Conservation (phyloP, 2,797 vertebrate genomes). For the Sparidentex hasta region DNA sequence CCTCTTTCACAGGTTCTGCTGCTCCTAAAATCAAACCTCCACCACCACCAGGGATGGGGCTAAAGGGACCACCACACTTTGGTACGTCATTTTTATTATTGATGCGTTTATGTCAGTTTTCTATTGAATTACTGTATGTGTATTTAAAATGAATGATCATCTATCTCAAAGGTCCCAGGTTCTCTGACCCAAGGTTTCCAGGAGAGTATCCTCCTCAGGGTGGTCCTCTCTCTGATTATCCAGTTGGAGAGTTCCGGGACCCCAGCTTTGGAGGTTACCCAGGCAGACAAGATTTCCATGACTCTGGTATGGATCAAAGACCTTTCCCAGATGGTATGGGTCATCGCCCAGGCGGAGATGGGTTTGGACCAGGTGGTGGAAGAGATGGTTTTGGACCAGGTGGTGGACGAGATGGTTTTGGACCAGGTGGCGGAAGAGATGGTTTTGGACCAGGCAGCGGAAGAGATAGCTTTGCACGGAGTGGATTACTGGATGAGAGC, state of each 20-base stretch:
- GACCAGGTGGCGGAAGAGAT: slow-evolving; percentile 60
- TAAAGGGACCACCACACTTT: slow-evolving; percentile 59
- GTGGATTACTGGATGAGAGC: slow-evolving; percentile 48
- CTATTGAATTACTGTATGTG: background rate
- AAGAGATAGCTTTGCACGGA: slow-evolving; percentile 59
- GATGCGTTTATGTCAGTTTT: background rate
- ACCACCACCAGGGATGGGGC: slow-evolving; percentile 52
- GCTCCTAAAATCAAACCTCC: slow-evolving; percentile 64
- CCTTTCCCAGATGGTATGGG: slow-evolving; percentile 66
- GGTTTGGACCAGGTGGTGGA: slow-evolving; percentile 60
- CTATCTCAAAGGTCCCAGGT: slow-evolving; percentile 67
- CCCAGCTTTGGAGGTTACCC: slow-evolving; percentile 69
- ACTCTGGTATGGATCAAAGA: slow-evolving; percentile 62
- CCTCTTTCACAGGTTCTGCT: slow-evolving; percentile 72
- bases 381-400: slow-evolving; percentile 59
- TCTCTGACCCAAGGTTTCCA: slow-evolving; percentile 65
- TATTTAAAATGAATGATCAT: slow-evolving; percentile 12
- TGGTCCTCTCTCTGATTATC: slow-evolving; percentile 66
- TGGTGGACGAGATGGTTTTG: slow-evolving; percentile 64
- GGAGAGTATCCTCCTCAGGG: slow-evolving; percentile 71
- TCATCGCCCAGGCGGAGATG: slow-evolving; percentile 36
- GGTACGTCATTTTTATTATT: slow-evolving; percentile 59
- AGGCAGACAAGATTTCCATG: slow-evolving; percentile 47
- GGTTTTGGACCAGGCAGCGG: slow-evolving; percentile 61
- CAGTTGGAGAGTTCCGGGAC: slow-evolving; percentile 59